A percentile compares a stretch with the other conserved stretches of the same genome.
Evolutionary conservation across 2,113 vertebrate genomes (phyloP).

Genomic region (Bubo scandiacus): DNA sequence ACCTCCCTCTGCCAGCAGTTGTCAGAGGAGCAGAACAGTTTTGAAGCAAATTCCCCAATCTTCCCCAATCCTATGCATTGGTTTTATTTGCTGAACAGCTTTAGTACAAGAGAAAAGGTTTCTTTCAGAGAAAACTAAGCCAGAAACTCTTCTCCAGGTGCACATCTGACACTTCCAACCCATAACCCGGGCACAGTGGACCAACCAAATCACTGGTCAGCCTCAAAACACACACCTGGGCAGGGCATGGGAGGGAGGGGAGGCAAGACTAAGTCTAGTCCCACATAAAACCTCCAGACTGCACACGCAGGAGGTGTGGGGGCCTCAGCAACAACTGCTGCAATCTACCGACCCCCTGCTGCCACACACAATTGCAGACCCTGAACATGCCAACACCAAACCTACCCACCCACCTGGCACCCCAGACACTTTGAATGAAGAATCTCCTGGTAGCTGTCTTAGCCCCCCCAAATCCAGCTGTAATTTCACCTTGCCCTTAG

Average conservation of each 20-base stretch:
- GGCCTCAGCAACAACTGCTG: neutral
- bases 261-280: neutral
- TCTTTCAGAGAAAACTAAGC: neutral
- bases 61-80: neutral
- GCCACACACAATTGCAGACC: neutral
- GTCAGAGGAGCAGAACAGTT: neutral
- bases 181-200: neutral
- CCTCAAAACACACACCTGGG: neutral
- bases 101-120: neutral
- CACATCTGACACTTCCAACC: neutral
- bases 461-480: neutral
- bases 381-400: neutral
- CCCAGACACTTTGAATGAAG: no score
- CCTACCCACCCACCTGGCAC: neutral
- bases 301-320: neutral
- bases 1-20: neutral
- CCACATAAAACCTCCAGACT: neutral
- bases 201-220: neutral
- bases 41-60: neutral
- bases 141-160: neutral
- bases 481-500: neutral
- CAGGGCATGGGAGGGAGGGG: rapidly evolving
- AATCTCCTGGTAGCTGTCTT: neutral
- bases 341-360: neutral
- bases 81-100: neutral